Percentiles rank a stretch among this genome's conserved stretches.
These are phyloP conservation scores for Macropus fuliginosus DNA, from an alignment of 2,797 vertebrate species.

Conservation along the genomic window DNA sequence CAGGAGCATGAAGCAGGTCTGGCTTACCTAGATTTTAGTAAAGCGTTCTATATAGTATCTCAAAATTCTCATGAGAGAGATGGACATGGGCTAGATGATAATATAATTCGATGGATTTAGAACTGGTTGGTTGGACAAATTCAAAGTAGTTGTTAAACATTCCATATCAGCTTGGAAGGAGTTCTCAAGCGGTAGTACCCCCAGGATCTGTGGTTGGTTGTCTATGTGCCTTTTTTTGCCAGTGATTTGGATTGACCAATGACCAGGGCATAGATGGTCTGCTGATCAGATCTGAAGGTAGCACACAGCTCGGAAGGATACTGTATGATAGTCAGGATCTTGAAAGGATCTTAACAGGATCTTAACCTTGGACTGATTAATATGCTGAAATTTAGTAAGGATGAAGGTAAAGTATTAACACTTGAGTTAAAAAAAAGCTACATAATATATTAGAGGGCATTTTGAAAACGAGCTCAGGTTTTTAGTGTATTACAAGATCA, in stretches of 20 bases:
- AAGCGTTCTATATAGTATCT: neutral
- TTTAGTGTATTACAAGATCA: neutral
- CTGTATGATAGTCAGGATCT: neutral
- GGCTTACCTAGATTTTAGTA: neutral
- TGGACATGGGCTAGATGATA: neutral
- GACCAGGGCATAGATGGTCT: neutral
- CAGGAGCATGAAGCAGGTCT: neutral
- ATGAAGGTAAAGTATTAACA: neutral
- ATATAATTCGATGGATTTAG: neutral
- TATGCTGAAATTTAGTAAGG: neutral
- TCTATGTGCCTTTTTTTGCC: neutral
- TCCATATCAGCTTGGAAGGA: neutral
- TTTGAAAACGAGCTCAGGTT: neutral
- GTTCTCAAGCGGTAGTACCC: neutral
- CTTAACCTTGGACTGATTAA: neutral
- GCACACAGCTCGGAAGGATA: neutral
- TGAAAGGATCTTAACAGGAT: neutral
- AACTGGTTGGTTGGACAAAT: neutral
- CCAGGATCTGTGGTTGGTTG: neutral
- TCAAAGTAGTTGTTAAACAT: neutral
- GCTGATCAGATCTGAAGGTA: neutral
- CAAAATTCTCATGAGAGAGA: neutral
- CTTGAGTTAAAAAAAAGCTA: neutral
- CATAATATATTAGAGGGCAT: neutral
- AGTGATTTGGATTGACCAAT: neutral